Evolutionary conservation across 2,113 vertebrate species (phyloP).

Genomic region (Candoia aspera): DNA sequence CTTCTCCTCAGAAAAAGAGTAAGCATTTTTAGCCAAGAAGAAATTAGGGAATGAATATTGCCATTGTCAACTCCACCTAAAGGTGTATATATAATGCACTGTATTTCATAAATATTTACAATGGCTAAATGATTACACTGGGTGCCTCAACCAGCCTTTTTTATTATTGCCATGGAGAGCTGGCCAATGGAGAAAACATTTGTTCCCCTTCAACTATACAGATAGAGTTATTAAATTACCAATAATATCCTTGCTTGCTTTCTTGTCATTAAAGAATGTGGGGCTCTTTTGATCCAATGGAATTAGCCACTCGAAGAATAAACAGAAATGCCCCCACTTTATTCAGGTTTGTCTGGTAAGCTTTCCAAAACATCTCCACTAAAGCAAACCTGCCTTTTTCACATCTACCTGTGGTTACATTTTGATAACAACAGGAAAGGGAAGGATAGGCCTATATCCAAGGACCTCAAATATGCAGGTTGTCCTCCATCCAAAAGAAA

Average conservation of each 20-base stretch:
- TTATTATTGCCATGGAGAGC: constrained; percentile 72
- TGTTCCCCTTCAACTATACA: constrained; percentile 68
- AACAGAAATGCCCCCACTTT: constrained; percentile 23
- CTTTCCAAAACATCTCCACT: constrained; percentile 49
- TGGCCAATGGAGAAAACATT: constrained; percentile 54
- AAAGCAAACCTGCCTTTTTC: constrained; percentile 22
- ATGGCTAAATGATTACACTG: constrained; percentile 77
- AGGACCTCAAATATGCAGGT: constrained; percentile 13
- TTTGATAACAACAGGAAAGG: background rate
- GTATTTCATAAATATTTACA: constrained; percentile 80
- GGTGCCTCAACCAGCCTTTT: constrained; percentile 63
- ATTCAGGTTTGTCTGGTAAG: constrained; percentile 29
- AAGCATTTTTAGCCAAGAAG: constrained; percentile 71
- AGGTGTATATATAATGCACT: constrained; percentile 72
- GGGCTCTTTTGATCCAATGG: constrained; percentile 23
- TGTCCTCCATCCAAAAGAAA: background rate
- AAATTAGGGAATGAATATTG: constrained; percentile 72
- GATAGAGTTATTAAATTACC: constrained; percentile 67
- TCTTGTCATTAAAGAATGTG: constrained; percentile 36
- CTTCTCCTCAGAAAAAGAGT: constrained; percentile 53
- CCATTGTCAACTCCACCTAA: constrained; percentile 74
- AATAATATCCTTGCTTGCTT: constrained; percentile 59
- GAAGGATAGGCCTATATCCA: background rate
- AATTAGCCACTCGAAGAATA: constrained; percentile 42
- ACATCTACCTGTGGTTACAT: background rate